These are phyloP conservation scores for Anthonomus grandis DNA, from an alignment of 1,140 invertebrate genomes.

Conservation along the genomic window DNA sequence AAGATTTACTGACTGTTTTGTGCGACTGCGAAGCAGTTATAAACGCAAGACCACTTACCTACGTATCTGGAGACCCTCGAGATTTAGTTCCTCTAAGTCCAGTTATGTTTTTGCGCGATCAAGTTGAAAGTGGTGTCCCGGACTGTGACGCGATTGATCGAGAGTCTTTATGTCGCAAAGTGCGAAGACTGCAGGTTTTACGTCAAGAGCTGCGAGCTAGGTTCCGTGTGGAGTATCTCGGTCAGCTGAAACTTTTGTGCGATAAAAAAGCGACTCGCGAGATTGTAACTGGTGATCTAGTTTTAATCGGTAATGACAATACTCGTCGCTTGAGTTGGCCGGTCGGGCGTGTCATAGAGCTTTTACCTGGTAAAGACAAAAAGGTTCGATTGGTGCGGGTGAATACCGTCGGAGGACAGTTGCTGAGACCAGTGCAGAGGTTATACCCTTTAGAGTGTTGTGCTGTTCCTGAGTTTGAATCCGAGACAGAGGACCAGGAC, in stretches of 20 bases:
- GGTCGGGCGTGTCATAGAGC: slow-evolving; percentile 8
- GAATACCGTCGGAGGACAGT: background rate
- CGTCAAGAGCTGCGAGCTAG: background rate
- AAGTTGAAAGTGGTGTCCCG: background rate
- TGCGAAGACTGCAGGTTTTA: no score
- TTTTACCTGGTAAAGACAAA: slow-evolving; percentile 12
- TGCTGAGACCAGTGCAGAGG: background rate
- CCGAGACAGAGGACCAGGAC: no score
- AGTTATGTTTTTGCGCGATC: slow-evolving; percentile 22
- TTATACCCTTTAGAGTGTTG: background rate
- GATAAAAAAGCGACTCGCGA: background rate
- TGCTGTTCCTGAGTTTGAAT: no score
- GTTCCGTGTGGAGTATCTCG: slow-evolving; percentile 1
- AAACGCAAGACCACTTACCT: slow-evolving; percentile 44
- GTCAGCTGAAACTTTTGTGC: background rate
- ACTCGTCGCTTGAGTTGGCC: slow-evolving; percentile 12
- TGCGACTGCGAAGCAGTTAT: slow-evolving; percentile 41
- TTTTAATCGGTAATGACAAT: slow-evolving; percentile 13
- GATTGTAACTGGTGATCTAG: background rate
- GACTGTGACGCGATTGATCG: slow-evolving; percentile 20
- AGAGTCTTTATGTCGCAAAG: no score
- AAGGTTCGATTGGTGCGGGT: background rate
- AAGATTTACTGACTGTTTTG: slow-evolving; percentile 42
- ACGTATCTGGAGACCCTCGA: slow-evolving; percentile 34
- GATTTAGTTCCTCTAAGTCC: slow-evolving; percentile 21